phyloP scores from a whole-genome alignment of 2,113 vertebrate species.

The Porphyrio hochstetteri region DNA sequence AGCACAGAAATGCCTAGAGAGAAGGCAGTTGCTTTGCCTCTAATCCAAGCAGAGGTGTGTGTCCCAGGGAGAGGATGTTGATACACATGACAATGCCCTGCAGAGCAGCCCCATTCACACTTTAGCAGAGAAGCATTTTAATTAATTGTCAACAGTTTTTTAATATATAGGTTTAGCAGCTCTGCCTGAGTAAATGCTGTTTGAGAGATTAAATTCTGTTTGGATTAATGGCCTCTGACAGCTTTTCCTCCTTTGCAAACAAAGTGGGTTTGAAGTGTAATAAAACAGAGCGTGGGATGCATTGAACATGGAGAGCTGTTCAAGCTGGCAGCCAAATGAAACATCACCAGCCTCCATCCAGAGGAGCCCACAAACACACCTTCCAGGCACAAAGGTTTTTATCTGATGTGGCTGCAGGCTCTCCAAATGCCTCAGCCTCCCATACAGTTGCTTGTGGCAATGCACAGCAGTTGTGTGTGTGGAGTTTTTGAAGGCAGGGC shows the following conservation, averaged over 20 bases:
- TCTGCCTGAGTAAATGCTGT: constrained; percentile 61
- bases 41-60: background rate
- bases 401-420: background rate
- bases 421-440: background rate
- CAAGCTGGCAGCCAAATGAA: constrained; percentile 11
- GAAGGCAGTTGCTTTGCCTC: background rate
- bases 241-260: constrained; percentile 69
- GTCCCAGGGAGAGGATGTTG: background rate
- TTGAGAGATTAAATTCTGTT: constrained; percentile 69
- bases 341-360: background rate
- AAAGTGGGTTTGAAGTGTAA: constrained; percentile 69
- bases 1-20: background rate
- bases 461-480: rapidly evolving
- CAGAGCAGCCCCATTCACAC: background rate
- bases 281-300: constrained; percentile 52
- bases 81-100: background rate
- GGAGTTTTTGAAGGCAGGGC: background rate
- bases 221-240: constrained; percentile 72
- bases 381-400: background rate
- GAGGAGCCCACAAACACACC: background rate
- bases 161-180: constrained; percentile 61
- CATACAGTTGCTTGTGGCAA: background rate
- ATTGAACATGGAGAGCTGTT: constrained; percentile 39
- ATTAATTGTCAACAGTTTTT: constrained; percentile 68
- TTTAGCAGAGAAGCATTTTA: constrained; percentile 45